These are phyloP conservation scores for Chironomus tentans DNA, from an alignment of 2,888 invertebrate species.

Conservation along the genomic window DNA sequence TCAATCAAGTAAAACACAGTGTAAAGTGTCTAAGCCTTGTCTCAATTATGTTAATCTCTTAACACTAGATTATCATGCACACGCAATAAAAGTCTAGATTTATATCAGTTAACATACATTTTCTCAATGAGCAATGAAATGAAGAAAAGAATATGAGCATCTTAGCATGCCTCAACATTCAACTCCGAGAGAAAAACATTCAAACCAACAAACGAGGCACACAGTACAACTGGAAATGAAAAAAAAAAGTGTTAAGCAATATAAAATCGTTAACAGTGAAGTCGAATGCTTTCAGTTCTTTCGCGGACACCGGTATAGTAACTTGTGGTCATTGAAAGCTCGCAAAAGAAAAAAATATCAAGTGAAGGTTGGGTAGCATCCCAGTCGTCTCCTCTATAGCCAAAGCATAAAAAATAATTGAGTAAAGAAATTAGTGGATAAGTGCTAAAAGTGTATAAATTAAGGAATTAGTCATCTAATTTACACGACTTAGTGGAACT, in stretches of 20 bases:
- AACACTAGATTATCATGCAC: not conserved
- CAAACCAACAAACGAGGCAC: not conserved
- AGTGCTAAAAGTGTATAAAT: not conserved
- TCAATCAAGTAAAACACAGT: no score
- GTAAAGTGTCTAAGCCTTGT: no score
- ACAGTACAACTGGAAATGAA: not conserved
- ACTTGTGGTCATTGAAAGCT: not conserved
- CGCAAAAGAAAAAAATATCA: no score
- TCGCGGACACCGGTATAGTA: conserved; percentile 13
- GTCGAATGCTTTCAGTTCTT: conserved; percentile 23
- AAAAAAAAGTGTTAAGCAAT: conserved; percentile 17
- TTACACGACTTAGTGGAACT: not conserved
- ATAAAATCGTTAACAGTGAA: conserved; percentile 17
- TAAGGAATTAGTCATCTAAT: not conserved
- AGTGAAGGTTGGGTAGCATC: not conserved
- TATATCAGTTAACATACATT: not conserved
- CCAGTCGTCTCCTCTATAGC: not conserved
- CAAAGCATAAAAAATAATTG: not conserved
- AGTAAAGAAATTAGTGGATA: not conserved
- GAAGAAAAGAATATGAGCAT: not conserved
- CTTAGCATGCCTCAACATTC: not conserved
- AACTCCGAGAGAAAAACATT: not conserved
- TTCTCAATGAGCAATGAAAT: not conserved
- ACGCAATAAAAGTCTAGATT: not conserved
- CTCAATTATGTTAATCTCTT: no score